Evolutionary conservation across 2,113 vertebrate genomes (phyloP), one percentile per base, ranked within the genome.

Genomic region (Rhizomys pruinosus): DNA sequence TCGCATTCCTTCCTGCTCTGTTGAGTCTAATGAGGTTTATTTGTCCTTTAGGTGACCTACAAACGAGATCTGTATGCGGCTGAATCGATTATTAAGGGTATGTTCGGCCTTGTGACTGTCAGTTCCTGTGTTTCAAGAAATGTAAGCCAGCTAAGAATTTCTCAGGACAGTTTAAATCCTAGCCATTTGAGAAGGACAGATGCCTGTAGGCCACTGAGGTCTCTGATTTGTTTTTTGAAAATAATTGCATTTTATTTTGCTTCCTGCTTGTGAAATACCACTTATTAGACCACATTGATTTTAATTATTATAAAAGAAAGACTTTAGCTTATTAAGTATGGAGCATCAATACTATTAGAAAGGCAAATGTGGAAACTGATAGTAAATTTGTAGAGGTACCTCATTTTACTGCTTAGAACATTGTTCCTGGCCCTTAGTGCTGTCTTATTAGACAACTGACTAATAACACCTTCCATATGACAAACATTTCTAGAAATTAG

Each of bases 31-130:
- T 97, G 92, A 96, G 94, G 37, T 96, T 97, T 96, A 94, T 98
- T 95, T 99, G 96, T 97, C 98, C 97, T 98, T 84, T 97, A 99
- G 99, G 99, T 99, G 95, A 99, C 99, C 97, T 99, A 99, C 98
- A 99, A 98, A 97, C 95, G 98, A 93, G 99, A 99, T 98, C 97
- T 99, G 96, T 99, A 98, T 97, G 99, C 99, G 77, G 99, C 99
- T 85, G 99, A 99, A 97, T 99, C 98, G 4, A 98, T 99, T 95
- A 98, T 99, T 98, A 99, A 99, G 98, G 99, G 99, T 99, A 99
- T 89, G 99, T 96, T 97, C 47, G 37, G 97, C 97, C 93, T 97
- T 97, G 69, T 89, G 76, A 78, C 93, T 97, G 84, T 96, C 89
- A 92, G 76, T 97, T 97, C 96, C 87, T 92, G 42, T 96, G 92